These are phyloP conservation scores for Aphis gossypii DNA, from an alignment of 1,140 invertebrate species.

Conservation along the genomic window DNA sequence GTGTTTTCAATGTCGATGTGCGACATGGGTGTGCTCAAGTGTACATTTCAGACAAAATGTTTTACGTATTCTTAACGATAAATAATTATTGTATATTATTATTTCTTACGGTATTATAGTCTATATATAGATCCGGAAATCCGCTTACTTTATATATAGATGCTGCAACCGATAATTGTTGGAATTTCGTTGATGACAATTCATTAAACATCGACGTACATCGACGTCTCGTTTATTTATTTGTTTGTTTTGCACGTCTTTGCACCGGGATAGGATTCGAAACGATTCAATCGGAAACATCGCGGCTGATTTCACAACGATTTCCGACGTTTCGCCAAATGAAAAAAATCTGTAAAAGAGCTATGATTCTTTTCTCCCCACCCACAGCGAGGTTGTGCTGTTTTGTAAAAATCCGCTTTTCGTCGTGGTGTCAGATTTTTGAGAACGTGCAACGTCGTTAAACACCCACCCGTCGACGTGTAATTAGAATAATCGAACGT, in stretches of 20 bases:
- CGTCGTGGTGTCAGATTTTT: background rate
- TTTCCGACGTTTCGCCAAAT: background rate
- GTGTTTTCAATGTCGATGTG: background rate
- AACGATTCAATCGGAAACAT: slow-evolving; percentile 18
- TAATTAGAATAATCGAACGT: background rate
- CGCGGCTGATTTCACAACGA: background rate
- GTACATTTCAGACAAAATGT: background rate
- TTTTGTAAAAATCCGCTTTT: background rate
- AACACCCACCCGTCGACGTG: background rate
- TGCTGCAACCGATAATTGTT: background rate
- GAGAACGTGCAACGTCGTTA: background rate
- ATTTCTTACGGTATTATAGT: background rate
- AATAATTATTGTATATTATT: background rate
- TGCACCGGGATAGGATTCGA: background rate
- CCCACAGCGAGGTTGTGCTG: background rate
- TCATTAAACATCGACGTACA: background rate
- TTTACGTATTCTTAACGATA: background rate
- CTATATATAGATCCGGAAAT: background rate
- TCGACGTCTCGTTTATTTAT: slow-evolving; percentile 6
- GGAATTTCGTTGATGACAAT: background rate
- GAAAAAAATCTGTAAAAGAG: background rate
- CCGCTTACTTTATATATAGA: background rate
- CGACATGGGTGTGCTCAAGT: background rate
- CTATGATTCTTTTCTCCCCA: background rate
- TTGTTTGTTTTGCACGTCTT: slow-evolving; percentile 1